Conservation (phyloP, 1,140 invertebrate genomes). For the Planococcus citri region DNA sequence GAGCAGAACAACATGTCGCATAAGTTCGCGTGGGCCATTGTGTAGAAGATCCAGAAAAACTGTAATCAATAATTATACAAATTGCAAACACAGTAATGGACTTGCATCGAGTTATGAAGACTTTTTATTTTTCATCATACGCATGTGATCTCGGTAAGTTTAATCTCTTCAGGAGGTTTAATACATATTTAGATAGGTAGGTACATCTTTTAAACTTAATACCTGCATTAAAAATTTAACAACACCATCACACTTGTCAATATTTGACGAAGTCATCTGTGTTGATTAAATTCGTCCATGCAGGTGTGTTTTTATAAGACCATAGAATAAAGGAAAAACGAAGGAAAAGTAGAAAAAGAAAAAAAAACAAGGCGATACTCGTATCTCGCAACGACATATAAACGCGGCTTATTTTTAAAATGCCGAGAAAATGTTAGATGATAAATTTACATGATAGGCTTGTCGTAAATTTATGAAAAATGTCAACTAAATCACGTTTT, state of each 20-base stretch:
- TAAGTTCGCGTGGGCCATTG: conserved; percentile 54
- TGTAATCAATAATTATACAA: conserved; percentile 28
- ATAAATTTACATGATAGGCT: not conserved
- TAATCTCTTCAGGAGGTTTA: too few relatives aligned
- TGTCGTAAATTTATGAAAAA: not conserved
- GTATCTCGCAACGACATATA: not conserved
- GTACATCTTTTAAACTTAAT: too few relatives aligned
- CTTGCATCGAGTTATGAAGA: not conserved
- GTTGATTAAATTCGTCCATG: too few relatives aligned
- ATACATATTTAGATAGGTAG: too few relatives aligned
- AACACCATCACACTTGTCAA: too few relatives aligned
- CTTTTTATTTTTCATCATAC: too few relatives aligned
- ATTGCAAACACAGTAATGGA: not conserved
- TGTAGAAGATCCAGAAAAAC: conserved; percentile 60
- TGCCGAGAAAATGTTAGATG: not conserved
- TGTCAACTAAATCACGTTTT: not conserved
- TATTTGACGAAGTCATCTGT: too few relatives aligned
- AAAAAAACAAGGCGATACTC: not conserved
- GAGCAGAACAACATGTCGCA: conserved; percentile 66
- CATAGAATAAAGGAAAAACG: too few relatives aligned
- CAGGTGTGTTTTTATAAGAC: too few relatives aligned
- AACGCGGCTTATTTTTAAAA: not conserved
- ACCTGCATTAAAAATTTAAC: too few relatives aligned
- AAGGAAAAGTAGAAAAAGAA: too few relatives aligned
- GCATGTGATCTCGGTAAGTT: too few relatives aligned